Base-by-base conservation (phyloP, 1,140 invertebrate genomes). In the Ectropis grisescens region DNA sequence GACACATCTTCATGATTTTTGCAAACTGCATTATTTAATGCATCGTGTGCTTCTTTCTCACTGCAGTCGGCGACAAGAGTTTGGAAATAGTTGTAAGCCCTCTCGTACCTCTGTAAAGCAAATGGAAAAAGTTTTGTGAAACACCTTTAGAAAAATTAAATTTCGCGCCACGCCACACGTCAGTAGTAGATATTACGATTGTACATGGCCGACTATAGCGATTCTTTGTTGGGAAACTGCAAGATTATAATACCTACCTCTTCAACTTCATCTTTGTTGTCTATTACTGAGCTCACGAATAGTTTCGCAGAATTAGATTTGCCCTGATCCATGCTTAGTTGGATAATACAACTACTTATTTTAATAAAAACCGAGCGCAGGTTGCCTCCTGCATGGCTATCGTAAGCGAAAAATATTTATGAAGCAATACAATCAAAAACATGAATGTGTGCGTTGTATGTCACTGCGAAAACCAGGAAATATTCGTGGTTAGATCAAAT, bases 1-100 rank as follows among this genome's bases (percentile, higher is more conserved):
- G 93, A 95, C 27, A 98, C 90, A 68, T 98, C 96, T 80, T 98
- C 95, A 72, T 94, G 92, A 48, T 89, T 91, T 59, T 96, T 96
- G 59, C 91, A 92, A 29, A 95, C 90, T 19, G 92, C 89, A 80
- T 90, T 93, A 64, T 93, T 95, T 7, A 98, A 83, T 7, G 90
- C 90, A 80, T 98, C 95, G 65, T 97, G 94, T 41, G 91, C 89
- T 82, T 98, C 96, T 70, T 97, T 95, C 67, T 98, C 96, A 37
- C 93, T 95, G 39, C 95, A 85, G 36, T 93, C 93, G 35, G 87
- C 84, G 13, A 90, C 89, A 42, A 97, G 78, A 51, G 85, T 88
- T 71, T 92, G 90, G 33, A 97, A 83, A 54, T 85, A 87, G 41
- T 82, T 82, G 74, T 92, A 93, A 53, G 91, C 91, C 64, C 90